phyloP scores from a whole-genome alignment of 1,140 invertebrate genomes.

The Euwallacea similis region DNA sequence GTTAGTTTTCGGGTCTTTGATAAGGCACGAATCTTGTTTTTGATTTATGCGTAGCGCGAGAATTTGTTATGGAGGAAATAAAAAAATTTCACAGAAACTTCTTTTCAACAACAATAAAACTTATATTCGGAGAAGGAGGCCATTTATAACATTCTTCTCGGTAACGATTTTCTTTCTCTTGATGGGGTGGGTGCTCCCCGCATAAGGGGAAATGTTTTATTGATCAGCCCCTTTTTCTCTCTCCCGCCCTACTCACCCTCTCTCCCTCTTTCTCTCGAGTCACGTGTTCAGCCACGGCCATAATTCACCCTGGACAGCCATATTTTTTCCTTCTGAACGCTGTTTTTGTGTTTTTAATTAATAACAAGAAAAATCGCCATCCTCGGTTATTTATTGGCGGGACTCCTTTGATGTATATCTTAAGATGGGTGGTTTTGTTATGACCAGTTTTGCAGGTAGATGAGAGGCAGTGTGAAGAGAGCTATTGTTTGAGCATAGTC shows the following conservation, averaged over 20 bases:
- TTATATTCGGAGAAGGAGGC: constrained; percentile 36
- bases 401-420: background rate
- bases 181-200: constrained; percentile 34
- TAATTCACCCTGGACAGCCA: constrained; percentile 50
- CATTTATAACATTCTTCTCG: constrained; percentile 49
- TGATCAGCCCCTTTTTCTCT: constrained; percentile 49
- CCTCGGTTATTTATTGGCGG: constrained; percentile 18
- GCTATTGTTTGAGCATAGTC: too few relatives aligned
- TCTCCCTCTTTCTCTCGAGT: constrained; percentile 39
- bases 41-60: background rate
- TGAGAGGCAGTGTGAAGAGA: background rate
- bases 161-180: constrained; percentile 52
- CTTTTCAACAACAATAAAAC: constrained; percentile 18
- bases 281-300: constrained; percentile 49
- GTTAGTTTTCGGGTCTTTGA: constrained; percentile 7
- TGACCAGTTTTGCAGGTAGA: background rate
- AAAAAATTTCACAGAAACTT: constrained; percentile 5
- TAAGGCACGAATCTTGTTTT: background rate
- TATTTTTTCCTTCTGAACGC: constrained; percentile 31
- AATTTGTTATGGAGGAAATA: background rate
- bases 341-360: constrained; percentile 42
- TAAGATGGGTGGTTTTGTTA: background rate
- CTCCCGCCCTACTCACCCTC: constrained; percentile 35
- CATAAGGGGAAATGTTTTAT: constrained; percentile 51
- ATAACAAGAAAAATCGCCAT: constrained; percentile 38